Percentiles rank a stretch among this genome's conserved stretches.
Evolutionary conservation across 2,797 vertebrate species (phyloP).

Genomic region (Sebastolobus altivelis): DNA sequence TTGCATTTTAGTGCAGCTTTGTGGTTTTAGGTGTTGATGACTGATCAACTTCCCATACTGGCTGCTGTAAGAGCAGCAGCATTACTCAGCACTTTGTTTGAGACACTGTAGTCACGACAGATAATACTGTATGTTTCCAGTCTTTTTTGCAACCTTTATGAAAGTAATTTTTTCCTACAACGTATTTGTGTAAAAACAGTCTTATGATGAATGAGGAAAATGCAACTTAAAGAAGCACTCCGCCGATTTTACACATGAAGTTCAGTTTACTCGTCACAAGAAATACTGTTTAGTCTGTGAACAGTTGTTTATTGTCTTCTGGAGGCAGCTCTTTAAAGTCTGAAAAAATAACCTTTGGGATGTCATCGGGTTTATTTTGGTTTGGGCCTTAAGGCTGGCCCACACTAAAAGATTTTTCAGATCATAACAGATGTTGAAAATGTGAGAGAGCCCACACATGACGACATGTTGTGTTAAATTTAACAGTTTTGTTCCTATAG

Average conservation of each 20-base stretch:
- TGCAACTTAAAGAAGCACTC: background rate
- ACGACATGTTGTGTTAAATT: accelerated
- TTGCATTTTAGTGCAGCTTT: constrained; percentile 9
- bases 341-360: background rate
- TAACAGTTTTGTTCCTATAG: no score
- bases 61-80: constrained; percentile 25
- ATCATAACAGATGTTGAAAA: no score
- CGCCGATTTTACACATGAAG: background rate
- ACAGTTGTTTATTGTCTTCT: background rate
- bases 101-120: background rate
- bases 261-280: background rate
- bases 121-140: background rate
- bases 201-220: background rate
- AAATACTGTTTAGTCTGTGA: background rate
- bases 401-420: no score
- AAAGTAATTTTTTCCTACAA: background rate
- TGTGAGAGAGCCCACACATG: no score
- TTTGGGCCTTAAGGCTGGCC: background rate
- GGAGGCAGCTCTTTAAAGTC: background rate
- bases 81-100: constrained; percentile 50
- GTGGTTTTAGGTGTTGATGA: constrained; percentile 12
- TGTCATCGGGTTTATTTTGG: background rate
- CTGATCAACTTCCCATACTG: constrained; percentile 10
- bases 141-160: background rate
- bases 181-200: background rate